Conservation (phyloP, 2,797 vertebrate genomes). For the Macroramphosus scolopax region DNA sequence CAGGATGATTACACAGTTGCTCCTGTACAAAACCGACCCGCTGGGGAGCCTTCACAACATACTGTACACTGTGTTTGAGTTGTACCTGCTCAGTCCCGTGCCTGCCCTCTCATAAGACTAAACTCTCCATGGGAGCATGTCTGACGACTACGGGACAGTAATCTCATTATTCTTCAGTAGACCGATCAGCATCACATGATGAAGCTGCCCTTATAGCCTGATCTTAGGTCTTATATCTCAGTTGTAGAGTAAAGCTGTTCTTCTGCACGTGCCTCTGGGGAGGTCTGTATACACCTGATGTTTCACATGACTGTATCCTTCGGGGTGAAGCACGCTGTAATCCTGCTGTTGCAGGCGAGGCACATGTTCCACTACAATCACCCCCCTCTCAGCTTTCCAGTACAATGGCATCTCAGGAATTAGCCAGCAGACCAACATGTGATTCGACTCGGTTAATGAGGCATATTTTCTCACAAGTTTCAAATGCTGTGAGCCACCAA, state of each 20-base stretch:
- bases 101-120: constrained; percentile 32
- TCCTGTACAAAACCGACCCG: too few species aligned
- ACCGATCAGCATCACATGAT: constrained; percentile 64
- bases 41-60: too few species aligned
- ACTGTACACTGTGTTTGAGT: constrained; percentile 4
- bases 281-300: constrained; percentile 6
- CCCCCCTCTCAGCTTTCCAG: constrained; percentile 48
- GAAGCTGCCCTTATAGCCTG: constrained; percentile 14
- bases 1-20: too few species aligned
- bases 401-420: constrained; percentile 76
- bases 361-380: constrained; percentile 49
- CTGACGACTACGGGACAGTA: constrained; percentile 66
- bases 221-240: constrained; percentile 25
- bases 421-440: constrained; percentile 75
- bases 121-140: constrained; percentile 55
- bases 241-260: constrained; percentile 8
- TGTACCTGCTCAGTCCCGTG: constrained; percentile 38
- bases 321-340: constrained; percentile 44
- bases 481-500: constrained; percentile 49
- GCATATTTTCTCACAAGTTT: constrained; percentile 60
- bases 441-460: constrained; percentile 62
- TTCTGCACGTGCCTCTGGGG: constrained; percentile 20
- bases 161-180: constrained; percentile 71
- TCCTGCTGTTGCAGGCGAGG: constrained; percentile 35
- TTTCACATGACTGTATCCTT: constrained; percentile 67